Evolutionary conservation across 1,140 invertebrate genomes (phyloP).

Genomic region (Trialeurodes vaporariorum): DNA sequence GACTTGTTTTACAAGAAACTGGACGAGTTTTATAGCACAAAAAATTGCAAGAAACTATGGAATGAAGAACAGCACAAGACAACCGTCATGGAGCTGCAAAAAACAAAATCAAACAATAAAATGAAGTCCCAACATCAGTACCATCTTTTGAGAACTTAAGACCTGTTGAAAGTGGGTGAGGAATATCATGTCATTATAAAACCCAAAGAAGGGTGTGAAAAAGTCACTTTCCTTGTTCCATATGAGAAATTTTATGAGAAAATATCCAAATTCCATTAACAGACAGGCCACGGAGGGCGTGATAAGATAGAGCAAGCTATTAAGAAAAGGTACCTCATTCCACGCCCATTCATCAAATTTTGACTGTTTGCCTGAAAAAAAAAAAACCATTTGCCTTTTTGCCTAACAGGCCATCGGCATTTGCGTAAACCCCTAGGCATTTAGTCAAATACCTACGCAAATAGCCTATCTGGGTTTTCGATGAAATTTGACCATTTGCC

Average conservation of each 20-base stretch:
- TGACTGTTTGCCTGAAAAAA: too few relatives aligned
- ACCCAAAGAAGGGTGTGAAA: not conserved
- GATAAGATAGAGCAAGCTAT: not conserved
- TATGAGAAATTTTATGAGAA: not conserved
- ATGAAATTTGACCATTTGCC: too few relatives aligned
- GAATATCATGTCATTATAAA: not conserved
- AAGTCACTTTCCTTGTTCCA: not conserved
- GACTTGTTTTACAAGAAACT: not conserved
- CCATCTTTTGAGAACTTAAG: not conserved
- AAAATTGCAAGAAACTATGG: not conserved
- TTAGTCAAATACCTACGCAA: too few relatives aligned
- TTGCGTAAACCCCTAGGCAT: too few relatives aligned
- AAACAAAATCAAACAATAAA: not conserved
- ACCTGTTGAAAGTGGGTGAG: not conserved
- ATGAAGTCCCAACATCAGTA: not conserved
- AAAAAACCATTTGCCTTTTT: too few relatives aligned
- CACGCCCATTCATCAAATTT: not conserved
- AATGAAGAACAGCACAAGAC: not conserved
- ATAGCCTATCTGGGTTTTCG: too few relatives aligned
- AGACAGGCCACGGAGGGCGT: not conserved
- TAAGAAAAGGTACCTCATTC: slow-evolving; percentile 4
- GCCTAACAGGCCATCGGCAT: too few relatives aligned
- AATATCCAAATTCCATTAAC: not conserved
- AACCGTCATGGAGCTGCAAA: not conserved
- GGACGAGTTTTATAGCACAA: not conserved